Evolutionary conservation across 2,888 invertebrate genomes (phyloP).

Genomic region (Schizaphis graminum): DNA sequence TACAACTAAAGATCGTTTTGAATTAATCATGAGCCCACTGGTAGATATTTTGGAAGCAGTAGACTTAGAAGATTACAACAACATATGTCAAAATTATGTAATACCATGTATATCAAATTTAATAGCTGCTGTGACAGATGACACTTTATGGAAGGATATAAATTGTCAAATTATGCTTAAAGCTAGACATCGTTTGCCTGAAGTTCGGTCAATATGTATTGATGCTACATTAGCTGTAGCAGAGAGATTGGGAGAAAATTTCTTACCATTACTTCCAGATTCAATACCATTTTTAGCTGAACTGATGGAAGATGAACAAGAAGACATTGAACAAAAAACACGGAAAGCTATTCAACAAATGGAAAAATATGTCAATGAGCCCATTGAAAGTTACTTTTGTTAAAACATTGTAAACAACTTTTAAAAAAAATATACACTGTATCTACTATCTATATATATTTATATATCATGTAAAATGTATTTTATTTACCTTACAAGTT

Average conservation of each 20-base stretch:
- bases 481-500: not conserved
- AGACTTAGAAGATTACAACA: constrained; percentile 74
- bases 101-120: constrained; percentile 87
- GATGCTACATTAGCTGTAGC: constrained; percentile 73
- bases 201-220: constrained; percentile 73
- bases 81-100: constrained; percentile 76
- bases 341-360: constrained; percentile 86
- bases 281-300: constrained; percentile 95
- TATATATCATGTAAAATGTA: not conserved
- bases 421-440: not conserved
- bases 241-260: constrained; percentile 88
- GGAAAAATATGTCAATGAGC: constrained; percentile 89
- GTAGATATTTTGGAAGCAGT: constrained; percentile 77
- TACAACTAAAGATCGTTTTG: constrained; percentile 87
- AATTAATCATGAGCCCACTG: constrained; percentile 86
- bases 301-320: constrained; percentile 90
- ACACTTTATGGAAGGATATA: constrained; percentile 89
- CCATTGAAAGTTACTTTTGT: constrained; percentile 89
- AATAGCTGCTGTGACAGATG: constrained; percentile 85
- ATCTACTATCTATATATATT: no score
- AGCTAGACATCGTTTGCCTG: constrained; percentile 82
- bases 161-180: constrained; percentile 92
- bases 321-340: constrained; percentile 84
- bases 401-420: constrained; percentile 66
- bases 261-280: constrained; percentile 89